phyloP scores from a whole-genome alignment of 92 coral and sea anemone genomes.

The Porites divaricata region DNA sequence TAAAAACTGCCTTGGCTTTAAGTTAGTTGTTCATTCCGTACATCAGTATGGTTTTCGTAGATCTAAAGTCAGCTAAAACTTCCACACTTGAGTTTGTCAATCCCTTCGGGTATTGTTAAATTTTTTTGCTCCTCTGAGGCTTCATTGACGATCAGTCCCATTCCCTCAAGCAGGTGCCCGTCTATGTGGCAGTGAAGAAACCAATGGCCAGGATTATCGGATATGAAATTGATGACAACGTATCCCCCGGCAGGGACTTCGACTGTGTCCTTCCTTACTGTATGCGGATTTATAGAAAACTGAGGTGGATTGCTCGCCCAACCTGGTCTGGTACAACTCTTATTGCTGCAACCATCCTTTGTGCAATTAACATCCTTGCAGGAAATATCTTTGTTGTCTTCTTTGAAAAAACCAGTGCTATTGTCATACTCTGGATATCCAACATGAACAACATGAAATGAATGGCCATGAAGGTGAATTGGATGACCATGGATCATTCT shows the following conservation, averaged over 20 bases:
- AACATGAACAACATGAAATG: conserved; percentile 69
- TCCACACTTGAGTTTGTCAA: neutral
- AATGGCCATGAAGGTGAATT: conserved; percentile 76
- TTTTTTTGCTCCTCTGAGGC: conserved; percentile 14
- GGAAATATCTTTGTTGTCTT: conserved; percentile 44
- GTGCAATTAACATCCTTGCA: conserved; percentile 50
- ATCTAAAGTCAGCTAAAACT: too few relatives aligned
- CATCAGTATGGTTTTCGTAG: too few relatives aligned
- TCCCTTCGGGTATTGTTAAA: neutral
- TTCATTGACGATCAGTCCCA: conserved; percentile 58
- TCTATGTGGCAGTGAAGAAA: conserved; percentile 54
- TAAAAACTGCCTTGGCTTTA: too few relatives aligned
- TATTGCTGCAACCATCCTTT: neutral
- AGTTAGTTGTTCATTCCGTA: too few relatives aligned
- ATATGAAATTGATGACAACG: too few relatives aligned
- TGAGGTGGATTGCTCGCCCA: conserved; percentile 53
- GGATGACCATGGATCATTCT: conserved; percentile 49
- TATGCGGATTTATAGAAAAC: conserved; percentile 38
- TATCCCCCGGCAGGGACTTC: too few relatives aligned
- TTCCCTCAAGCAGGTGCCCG: conserved; percentile 52
- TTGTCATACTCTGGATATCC: conserved; percentile 51
- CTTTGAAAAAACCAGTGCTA: conserved; percentile 36
- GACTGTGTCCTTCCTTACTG: neutral
- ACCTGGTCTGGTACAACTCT: conserved; percentile 1
- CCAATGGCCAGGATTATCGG: conserved; percentile 21